phyloP scores from a whole-genome alignment of 2,113 vertebrate species.

The Chloebia gouldiae region DNA sequence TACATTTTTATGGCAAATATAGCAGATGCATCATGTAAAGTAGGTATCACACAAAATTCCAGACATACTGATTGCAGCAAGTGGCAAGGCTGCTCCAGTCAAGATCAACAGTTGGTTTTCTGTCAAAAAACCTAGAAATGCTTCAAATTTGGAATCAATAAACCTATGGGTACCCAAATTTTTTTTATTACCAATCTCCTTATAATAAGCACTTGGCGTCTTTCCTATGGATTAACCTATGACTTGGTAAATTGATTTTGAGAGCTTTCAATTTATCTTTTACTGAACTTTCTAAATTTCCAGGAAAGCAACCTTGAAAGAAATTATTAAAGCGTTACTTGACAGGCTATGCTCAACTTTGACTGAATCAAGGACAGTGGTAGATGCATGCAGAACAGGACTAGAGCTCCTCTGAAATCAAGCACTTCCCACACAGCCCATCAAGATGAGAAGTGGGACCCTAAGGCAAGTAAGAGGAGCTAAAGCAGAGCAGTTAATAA shows the following conservation, averaged over 20 bases:
- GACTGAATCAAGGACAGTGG: not conserved
- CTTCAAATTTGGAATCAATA: not conserved
- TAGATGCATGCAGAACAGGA: fast-evolving
- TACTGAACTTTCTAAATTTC: not conserved
- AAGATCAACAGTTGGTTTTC: not conserved
- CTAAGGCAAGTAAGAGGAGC: not conserved
- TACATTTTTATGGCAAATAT: not conserved
- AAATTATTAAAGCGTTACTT: not conserved
- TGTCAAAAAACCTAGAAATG: not conserved
- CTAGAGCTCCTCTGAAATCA: not conserved
- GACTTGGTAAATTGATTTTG: not conserved
- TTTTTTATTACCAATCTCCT: not conserved
- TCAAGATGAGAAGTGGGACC: not conserved
- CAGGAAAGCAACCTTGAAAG: not conserved
- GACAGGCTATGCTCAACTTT: not conserved
- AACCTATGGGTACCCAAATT: not conserved
- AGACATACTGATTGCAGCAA: not conserved
- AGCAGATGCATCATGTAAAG: not conserved
- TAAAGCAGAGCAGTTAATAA: not conserved
- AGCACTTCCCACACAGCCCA: not conserved
- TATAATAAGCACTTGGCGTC: not conserved
- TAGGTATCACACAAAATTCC: not conserved
- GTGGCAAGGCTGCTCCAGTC: not conserved
- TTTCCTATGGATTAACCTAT: not conserved
- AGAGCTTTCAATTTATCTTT: not conserved